Evolutionary conservation across 2,113 vertebrate species (phyloP).

Genomic region (Phylloscopus trochiloides): DNA sequence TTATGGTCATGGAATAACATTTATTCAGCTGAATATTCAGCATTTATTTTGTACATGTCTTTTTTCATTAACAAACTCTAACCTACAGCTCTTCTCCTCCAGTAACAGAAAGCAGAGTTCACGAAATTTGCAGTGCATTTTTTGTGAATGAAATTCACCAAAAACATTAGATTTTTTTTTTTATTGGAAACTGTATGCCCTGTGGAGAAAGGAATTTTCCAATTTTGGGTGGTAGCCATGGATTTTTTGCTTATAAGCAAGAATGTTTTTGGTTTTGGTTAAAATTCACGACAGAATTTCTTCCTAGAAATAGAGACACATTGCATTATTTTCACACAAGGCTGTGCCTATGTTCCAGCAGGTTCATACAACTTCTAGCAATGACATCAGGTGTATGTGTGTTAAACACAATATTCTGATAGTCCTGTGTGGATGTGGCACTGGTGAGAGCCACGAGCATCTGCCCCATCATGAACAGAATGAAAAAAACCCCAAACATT

Average conservation of each 20-base stretch:
- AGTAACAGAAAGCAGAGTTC: not conserved
- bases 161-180: not conserved
- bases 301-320: not conserved
- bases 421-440: not conserved
- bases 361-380: not conserved
- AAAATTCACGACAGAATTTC: not conserved
- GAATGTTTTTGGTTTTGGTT: not conserved
- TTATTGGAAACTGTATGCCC: not conserved
- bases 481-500: not conserved
- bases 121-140: not conserved
- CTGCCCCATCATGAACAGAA: not conserved
- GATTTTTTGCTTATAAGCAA: not conserved
- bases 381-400: not conserved
- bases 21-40: constrained; percentile 35
- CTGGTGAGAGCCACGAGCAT: rapidly evolving
- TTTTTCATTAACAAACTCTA: not conserved
- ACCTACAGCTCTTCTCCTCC: not conserved
- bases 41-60: not conserved
- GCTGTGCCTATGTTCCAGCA: not conserved
- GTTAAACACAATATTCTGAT: not conserved
- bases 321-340: not conserved
- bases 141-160: not conserved
- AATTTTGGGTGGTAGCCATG: not conserved
- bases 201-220: not conserved
- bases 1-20: not conserved